phyloP scores from a whole-genome alignment of 2,797 vertebrate genomes.

The Oreonectes daqikongensis region DNA sequence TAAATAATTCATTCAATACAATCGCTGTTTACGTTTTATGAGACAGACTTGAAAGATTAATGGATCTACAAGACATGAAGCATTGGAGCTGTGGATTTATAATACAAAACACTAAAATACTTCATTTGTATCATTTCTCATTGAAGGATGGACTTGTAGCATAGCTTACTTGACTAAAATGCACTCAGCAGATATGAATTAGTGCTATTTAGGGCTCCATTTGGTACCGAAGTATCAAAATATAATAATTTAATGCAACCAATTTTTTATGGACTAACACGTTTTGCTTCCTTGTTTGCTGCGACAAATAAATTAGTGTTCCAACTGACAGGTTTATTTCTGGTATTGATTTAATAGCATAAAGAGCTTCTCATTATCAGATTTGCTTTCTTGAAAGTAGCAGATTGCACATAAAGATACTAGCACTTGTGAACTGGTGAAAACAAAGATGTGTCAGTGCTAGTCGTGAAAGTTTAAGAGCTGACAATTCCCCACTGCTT shows the following conservation, averaged over 20 bases:
- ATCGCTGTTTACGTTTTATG: constrained; percentile 29
- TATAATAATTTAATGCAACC: neutral
- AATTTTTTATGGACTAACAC: neutral
- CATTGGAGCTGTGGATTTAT: constrained; percentile 14
- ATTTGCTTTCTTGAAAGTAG: constrained; percentile 49
- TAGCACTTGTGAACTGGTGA: constrained; percentile 25
- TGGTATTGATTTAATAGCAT: constrained; percentile 24
- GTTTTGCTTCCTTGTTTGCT: neutral
- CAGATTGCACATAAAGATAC: constrained; percentile 29
- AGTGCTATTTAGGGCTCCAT: neutral
- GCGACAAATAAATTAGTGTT: constrained; percentile 2
- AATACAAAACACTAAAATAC: constrained; percentile 14
- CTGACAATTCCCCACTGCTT: constrained; percentile 1
- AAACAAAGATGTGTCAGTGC: constrained; percentile 28
- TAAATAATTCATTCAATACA: constrained; percentile 40
- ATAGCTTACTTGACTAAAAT: neutral
- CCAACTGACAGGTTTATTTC: constrained; percentile 23
- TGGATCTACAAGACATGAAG: constrained; percentile 20
- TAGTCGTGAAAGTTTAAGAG: constrained; percentile 11
- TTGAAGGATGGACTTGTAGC: neutral
- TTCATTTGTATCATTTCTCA: neutral
- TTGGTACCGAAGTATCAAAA: neutral
- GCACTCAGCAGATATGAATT: neutral
- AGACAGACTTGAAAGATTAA: constrained; percentile 41
- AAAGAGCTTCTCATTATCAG: constrained; percentile 48